Percentiles rank a stretch among this genome's conserved stretches.
Conservation (phyloP, 2,888 invertebrate species). For the Trimorus sp. region DNA sequence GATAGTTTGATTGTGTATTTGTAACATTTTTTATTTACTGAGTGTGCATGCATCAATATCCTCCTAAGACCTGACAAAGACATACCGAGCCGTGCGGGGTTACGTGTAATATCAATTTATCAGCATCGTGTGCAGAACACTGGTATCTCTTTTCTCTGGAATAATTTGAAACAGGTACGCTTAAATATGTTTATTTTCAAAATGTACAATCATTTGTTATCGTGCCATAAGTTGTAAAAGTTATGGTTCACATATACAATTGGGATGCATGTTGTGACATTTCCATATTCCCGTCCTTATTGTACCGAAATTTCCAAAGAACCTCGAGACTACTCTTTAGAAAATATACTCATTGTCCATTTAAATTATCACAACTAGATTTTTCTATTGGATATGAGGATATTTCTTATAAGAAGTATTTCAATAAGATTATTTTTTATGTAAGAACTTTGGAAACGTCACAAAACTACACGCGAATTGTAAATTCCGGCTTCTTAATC, state of each 20-base stretch:
- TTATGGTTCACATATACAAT: too few relatives aligned
- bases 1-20: slow-evolving; percentile 5
- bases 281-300: too few relatives aligned
- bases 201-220: slow-evolving; percentile 28
- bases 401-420: too few relatives aligned
- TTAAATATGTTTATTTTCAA: slow-evolving; percentile 42
- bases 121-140: neutral
- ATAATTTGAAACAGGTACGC: slow-evolving; percentile 7
- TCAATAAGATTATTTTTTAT: too few relatives aligned
- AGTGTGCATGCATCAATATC: slow-evolving; percentile 13
- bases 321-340: too few relatives aligned
- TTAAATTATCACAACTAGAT: too few relatives aligned
- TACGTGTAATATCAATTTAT: slow-evolving; percentile 14
- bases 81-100: neutral
- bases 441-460: slow-evolving; percentile 35
- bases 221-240: too few relatives aligned
- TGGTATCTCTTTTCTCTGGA: neutral
- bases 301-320: too few relatives aligned
- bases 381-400: too few relatives aligned
- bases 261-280: too few relatives aligned
- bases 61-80: neutral
- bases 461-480: slow-evolving; percentile 48
- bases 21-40: slow-evolving; percentile 7
- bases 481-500: slow-evolving; percentile 45
- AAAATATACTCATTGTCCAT: too few relatives aligned